phyloP scores from a whole-genome alignment of 2,113 vertebrate species.

The Siniperca knerii region DNA sequence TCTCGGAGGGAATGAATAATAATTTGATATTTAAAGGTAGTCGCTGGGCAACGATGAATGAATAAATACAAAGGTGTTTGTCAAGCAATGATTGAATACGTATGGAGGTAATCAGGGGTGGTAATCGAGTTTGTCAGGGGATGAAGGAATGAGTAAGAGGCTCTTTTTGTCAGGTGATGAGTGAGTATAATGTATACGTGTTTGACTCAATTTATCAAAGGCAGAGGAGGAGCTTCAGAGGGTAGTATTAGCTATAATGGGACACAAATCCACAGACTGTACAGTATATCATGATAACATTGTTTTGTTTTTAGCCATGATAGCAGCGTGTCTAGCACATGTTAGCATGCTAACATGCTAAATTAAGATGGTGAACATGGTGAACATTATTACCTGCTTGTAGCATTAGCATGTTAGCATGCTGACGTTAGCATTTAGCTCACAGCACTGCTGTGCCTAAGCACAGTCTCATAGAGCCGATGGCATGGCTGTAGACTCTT shows the following conservation, averaged over 20 bases:
- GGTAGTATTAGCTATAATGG: background rate
- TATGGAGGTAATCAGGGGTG: background rate
- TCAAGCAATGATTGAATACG: slow-evolving; percentile 11
- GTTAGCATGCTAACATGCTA: too few relatives aligned
- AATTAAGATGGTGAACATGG: too few relatives aligned
- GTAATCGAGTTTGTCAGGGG: slow-evolving; percentile 6
- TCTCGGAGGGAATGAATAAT: slow-evolving; percentile 36
- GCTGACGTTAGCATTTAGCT: too few relatives aligned
- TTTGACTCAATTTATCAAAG: slow-evolving; percentile 15
- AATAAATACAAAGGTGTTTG: slow-evolving; percentile 42
- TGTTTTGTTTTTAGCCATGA: background rate
- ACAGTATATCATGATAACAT: background rate
- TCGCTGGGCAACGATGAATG: background rate
- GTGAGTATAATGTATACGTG: background rate
- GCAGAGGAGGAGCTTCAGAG: slow-evolving; percentile 3
- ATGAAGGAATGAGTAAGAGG: slow-evolving; percentile 3
- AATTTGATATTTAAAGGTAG: slow-evolving; percentile 24
- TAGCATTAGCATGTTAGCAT: too few relatives aligned
- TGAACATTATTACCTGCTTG: too few relatives aligned
- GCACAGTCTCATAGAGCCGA: too few relatives aligned
- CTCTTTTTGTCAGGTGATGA: slow-evolving; percentile 22
- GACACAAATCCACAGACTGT: background rate
- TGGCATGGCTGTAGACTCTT: too few relatives aligned
- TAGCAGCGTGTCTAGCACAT: background rate
- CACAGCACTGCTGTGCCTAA: too few relatives aligned